A percentile compares a stretch with the other conserved stretches of the same genome.
Evolutionary conservation across 2,888 invertebrate genomes (phyloP).

Genomic region (Cactoblastis cactorum): DNA sequence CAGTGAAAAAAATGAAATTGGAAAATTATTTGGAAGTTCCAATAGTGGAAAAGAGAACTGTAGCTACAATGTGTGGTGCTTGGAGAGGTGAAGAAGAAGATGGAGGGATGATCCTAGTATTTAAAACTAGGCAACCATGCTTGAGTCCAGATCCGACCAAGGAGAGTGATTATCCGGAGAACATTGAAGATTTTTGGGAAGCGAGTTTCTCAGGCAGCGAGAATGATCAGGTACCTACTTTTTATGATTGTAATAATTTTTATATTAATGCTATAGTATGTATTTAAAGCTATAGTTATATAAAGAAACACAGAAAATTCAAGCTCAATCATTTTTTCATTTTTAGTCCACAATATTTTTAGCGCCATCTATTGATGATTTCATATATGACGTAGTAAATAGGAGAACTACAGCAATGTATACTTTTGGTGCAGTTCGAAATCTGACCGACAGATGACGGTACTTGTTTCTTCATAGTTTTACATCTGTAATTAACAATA

Average conservation of each 20-base stretch:
- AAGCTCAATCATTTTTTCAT: too few relatives aligned
- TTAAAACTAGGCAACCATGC: conserved; percentile 53
- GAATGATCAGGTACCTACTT: conserved; percentile 49
- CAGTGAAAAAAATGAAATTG: conserved; percentile 55
- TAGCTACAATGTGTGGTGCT: conserved; percentile 73
- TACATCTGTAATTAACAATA: too few relatives aligned
- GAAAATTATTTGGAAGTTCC: conserved; percentile 22
- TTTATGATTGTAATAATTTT: neutral
- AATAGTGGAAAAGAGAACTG: conserved; percentile 47
- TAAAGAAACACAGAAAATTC: too few relatives aligned
- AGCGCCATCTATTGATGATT: neutral
- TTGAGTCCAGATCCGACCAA: conserved; percentile 65
- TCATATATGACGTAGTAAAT: neutral
- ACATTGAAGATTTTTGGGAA: conserved; percentile 71
- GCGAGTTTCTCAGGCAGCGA: conserved; percentile 38
- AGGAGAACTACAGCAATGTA: neutral
- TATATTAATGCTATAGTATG: too few relatives aligned
- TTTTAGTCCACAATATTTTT: neutral
- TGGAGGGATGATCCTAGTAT: conserved; percentile 66
- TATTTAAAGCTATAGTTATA: too few relatives aligned
- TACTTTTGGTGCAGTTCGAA: neutral
- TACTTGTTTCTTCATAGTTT: too few relatives aligned
- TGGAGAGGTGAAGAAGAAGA: conserved; percentile 72
- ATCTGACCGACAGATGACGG: neutral
- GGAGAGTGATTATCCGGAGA: conserved; percentile 67